Conservation (phyloP, 2,888 invertebrate genomes). For the Octodonta nipae region DNA sequence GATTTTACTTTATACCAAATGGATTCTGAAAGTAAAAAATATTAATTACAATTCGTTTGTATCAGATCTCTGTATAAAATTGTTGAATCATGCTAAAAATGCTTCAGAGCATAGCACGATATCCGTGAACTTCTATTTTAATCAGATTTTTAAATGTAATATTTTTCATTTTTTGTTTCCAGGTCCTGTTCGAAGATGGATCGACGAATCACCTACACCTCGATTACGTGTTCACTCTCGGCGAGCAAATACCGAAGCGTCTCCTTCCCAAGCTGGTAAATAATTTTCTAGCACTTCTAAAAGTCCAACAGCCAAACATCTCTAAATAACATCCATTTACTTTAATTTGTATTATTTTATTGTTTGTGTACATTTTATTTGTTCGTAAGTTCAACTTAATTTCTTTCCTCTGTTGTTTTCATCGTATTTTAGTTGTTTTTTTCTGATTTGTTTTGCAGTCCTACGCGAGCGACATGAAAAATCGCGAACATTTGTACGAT, state of each 20-base stretch:
- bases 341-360: conserved; percentile 1
- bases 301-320: conserved; percentile 4
- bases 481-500: conserved; percentile 39
- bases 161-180: conserved; percentile 9
- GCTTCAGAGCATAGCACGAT: too few species aligned
- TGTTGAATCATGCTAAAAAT: too few species aligned
- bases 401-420: conserved; percentile 2
- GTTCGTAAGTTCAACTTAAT: not conserved
- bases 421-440: not conserved
- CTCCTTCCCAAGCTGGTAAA: conserved; percentile 39
- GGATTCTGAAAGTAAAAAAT: too few species aligned
- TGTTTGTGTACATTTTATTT: conserved; percentile 3
- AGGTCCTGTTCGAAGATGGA: conserved; percentile 41
- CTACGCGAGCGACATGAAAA: conserved; percentile 39
- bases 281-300: conserved; percentile 13
- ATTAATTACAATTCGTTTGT: too few species aligned
- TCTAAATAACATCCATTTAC: conserved; percentile 7
- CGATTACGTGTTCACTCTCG: conserved; percentile 40
- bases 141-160: not conserved
- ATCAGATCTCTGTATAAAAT: too few species aligned
- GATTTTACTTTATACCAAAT: too few species aligned
- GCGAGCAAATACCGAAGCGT: conserved; percentile 44
- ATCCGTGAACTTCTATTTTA: too few species aligned
- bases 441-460: conserved; percentile 33
- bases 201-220: conserved; percentile 37